Base-by-base conservation (phyloP, 2,888 invertebrate genomes). In the Tholera decimalis region DNA sequence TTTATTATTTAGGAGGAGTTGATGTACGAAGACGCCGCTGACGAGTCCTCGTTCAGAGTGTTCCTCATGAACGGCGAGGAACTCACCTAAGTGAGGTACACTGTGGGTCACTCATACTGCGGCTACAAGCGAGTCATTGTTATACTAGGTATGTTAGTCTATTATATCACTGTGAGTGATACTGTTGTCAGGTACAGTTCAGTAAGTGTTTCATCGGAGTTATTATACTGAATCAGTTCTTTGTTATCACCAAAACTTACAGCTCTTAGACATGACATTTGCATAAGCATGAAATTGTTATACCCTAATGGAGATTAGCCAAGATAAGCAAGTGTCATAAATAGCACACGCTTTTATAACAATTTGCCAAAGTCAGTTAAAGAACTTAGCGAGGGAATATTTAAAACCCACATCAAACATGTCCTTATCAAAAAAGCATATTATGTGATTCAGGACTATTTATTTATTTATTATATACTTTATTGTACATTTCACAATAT, bases 21-120 rank as follows among this genome's bases (percentile, higher is more conserved):
- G 56, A 86, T 95, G 84, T 94, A 95, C 75, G 89, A 92, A 33
- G 95, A 94, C 57, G 89, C 92, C 4, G 87, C 89, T 7, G 95
- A 95, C 79, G 95, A 95, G 72, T 89, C 94, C 26, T 89, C 93
- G 2, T 94, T 95, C 82, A 88, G 95, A 37, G 93, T 95, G 65
- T 91, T 95, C 49, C 87, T 95, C 26, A 83, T 95, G 72, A 94
- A 91, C 76, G 92, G 92, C 3, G 94, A 94, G 71, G 93, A 93
- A 63, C 85, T 89, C 28, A 68, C 85, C 9, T 89, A 83, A 79
- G 50, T 51, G 24, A 50, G 15, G 22, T 37, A 18, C 9, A 8
- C 57, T 41, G 51, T 54, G 47, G 26, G 46, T 41, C 15, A 51
- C 55, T 41, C 53, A 33, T 28, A 59, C 59, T 66, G 60, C 63